Evolutionary conservation across 37 sponge, comb jelly and placozoan species (phyloP).

Genomic region (Beroe forskalii): DNA sequence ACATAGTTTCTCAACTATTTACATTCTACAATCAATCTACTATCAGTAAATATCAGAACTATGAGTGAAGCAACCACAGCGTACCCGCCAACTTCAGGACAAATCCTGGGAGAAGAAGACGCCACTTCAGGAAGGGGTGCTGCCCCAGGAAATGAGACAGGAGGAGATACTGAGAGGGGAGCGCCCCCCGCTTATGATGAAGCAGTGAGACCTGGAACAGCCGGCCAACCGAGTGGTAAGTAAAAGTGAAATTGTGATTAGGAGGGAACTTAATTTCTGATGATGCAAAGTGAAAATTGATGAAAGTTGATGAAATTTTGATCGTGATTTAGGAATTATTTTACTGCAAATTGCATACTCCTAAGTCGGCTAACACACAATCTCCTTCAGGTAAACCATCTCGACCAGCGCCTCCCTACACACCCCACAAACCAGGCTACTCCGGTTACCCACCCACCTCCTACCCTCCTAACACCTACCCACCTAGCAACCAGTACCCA

Average conservation of each 20-base stretch:
- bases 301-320: too few species aligned
- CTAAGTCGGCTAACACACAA: too few species aligned
- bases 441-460: background rate
- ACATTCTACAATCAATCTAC: too few species aligned
- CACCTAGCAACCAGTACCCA: background rate
- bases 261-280: too few species aligned
- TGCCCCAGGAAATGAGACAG: background rate
- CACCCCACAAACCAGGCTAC: background rate
- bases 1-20: too few species aligned
- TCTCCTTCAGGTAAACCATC: constrained; percentile 2
- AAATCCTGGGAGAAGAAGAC: background rate
- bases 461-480: background rate
- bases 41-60: too few species aligned
- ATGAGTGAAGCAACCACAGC: background rate
- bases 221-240: background rate
- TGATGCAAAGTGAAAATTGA: too few species aligned
- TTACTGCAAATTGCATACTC: too few species aligned
- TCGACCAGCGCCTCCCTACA: constrained; percentile 33
- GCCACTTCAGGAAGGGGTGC: background rate
- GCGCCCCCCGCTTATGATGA: background rate
- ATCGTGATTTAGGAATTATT: too few species aligned
- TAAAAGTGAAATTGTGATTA: too few species aligned
- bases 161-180: background rate
- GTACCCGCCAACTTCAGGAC: background rate
- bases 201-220: background rate